Evolutionary conservation across 1,140 invertebrate species (phyloP).

Genomic region (Ceratina japonica): DNA sequence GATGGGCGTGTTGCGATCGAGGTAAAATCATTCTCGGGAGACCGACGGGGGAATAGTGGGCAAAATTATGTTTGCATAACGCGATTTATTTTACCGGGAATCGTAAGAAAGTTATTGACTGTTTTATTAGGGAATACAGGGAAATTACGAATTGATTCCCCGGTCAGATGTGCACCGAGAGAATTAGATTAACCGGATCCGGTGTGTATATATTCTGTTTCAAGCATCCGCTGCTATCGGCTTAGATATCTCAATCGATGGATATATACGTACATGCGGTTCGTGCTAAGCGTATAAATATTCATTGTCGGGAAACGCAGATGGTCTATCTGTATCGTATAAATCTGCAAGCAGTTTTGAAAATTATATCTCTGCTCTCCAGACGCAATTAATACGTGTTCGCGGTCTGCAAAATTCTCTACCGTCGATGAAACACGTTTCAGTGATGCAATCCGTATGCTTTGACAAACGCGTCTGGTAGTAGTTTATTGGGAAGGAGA

Average conservation of each 20-base stretch:
- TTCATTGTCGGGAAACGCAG: slow-evolving; percentile 30
- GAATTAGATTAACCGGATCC: neutral
- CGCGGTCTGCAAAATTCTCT: neutral
- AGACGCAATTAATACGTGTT: slow-evolving; percentile 1
- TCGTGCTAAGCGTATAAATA: slow-evolving; percentile 26
- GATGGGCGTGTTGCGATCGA: no score
- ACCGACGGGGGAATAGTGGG: no score
- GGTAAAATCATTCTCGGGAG: no score
- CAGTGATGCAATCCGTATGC: no score
- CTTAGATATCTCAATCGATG: slow-evolving; percentile 20
- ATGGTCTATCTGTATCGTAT: neutral
- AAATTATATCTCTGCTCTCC: slow-evolving; percentile 1
- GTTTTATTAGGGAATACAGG: no score
- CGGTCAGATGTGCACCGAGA: neutral
- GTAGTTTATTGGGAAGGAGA: no score
- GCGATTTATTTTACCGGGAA: no score
- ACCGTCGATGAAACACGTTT: neutral
- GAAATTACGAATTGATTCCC: neutral
- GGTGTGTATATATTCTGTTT: slow-evolving; percentile 13
- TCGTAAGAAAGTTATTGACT: no score
- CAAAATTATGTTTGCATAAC: no score
- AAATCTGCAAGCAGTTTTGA: slow-evolving; percentile 11
- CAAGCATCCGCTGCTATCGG: slow-evolving; percentile 4
- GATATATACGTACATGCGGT: neutral
- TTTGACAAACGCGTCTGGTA: no score